Evolutionary conservation across 2,888 invertebrate species (phyloP), one percentile per base, ranked within the genome.

Genomic region (Blastobasis lacticolella): DNA sequence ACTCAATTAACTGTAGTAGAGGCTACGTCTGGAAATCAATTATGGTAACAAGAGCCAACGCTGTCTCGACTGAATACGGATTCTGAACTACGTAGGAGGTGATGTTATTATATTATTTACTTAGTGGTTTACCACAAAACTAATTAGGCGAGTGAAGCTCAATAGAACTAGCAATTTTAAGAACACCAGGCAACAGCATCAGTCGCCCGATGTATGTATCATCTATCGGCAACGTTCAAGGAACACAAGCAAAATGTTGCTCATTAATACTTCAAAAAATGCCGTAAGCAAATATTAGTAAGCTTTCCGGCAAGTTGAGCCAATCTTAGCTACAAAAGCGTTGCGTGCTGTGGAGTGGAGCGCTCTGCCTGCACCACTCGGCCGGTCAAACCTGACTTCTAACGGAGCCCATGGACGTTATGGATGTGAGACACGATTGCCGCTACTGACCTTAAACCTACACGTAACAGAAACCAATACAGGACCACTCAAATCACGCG

Each of bases 1-100:
- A 72, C 62, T 67, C 65, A 70, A 76, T 75, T 75, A 75, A 45
- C 47, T 36, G 10, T 50, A 38, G 45, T 48, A 53, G 46, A 47
- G 55, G 59, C 66, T 57, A 64, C 59, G 65, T 63, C 68, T 68
- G 61, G 60, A 62, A 68, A 65, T 65, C 64, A 68, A 72, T 71
- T 67, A 65, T 51, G 46, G 45, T 50, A 53, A 54, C 53, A 42
- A 51, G 42, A 44, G 43, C 10, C 23, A 23, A 23, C 23, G 23
- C 23, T 9, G 41, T 9, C 41, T 40, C 41, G 41, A 40, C 23
- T 40, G 41, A 40, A 40, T 40, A 6, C 9, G 9, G 41, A 6
- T 6, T 40, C 9, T 40, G 9, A 9, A 40, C 7, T 8, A 40
- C 41, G 41, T 40, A 40, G 9, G 41, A 6, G 9, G 41, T 40